Conservation (phyloP, 2,113 vertebrate species). For the Setophaga coronata region DNA sequence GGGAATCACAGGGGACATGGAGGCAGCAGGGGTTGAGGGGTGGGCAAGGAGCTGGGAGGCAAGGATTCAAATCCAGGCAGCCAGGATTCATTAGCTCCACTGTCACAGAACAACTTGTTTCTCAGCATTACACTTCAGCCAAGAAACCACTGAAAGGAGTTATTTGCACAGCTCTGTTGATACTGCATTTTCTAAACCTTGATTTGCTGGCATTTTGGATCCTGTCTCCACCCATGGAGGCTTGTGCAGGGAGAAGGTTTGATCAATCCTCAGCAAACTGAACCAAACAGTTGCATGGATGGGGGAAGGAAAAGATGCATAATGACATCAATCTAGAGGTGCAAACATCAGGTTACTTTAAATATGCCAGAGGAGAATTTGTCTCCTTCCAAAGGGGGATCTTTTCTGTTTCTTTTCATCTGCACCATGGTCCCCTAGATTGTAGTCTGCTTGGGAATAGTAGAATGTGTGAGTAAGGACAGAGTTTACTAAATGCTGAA, state of each 20-base stretch:
- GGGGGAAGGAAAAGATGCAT: background rate
- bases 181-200: background rate
- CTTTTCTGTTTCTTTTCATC: conserved; percentile 63
- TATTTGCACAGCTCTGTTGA: background rate
- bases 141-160: background rate
- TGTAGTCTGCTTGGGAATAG: conserved; percentile 38
- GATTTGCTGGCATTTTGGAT: background rate
- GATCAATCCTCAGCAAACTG: background rate
- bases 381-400: background rate
- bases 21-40: background rate
- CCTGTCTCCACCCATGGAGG: background rate
- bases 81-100: background rate
- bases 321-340: background rate
- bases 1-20: background rate
- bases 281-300: background rate
- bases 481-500: conserved; percentile 38
- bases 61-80: background rate
- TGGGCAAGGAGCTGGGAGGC: background rate
- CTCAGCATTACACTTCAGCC: background rate
- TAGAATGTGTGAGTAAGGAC: conserved; percentile 46
- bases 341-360: background rate
- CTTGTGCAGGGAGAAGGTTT: background rate
- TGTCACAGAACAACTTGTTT: background rate
- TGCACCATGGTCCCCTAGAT: background rate
- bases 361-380: background rate